A percentile compares a stretch with the other conserved stretches of the same genome.
These are phyloP conservation scores for Carollia perspicillata DNA, from an alignment of 2,113 vertebrate genomes.

Conservation along the genomic window DNA sequence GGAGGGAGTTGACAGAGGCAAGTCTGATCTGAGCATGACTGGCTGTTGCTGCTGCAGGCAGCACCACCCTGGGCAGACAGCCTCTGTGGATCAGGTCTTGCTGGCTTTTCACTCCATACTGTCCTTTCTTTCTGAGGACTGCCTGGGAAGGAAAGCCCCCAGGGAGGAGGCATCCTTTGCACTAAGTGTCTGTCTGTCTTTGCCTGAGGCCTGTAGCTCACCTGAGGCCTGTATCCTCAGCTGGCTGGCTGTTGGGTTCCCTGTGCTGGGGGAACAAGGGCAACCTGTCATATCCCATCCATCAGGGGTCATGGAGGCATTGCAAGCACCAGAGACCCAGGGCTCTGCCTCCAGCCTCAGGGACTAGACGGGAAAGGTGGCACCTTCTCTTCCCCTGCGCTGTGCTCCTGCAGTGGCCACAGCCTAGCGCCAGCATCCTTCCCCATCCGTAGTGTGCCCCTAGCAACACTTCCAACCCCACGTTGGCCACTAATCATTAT, in stretches of 20 bases:
- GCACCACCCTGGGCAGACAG: neutral
- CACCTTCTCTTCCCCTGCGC: neutral
- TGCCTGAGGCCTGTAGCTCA: constrained; percentile 45
- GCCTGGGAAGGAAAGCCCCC: neutral
- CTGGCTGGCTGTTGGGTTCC: neutral
- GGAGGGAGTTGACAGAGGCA: too few relatives aligned
- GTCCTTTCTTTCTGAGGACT: neutral
- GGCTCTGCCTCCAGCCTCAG: constrained; percentile 45
- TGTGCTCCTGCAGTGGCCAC: neutral
- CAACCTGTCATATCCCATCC: constrained; percentile 41
- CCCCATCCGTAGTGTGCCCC: neutral
- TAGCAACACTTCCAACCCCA: neutral
- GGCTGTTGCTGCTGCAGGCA: neutral
- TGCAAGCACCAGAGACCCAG: neutral
- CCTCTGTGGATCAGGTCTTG: neutral
- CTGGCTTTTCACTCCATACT: neutral
- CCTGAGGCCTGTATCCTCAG: neutral
- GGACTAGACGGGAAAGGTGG: neutral
- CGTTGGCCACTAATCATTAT: neutral
- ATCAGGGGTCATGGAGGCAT: neutral
- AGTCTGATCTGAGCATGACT: neutral
- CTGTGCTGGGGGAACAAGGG: neutral
- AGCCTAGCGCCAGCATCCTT: neutral
- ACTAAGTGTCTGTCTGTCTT: neutral
- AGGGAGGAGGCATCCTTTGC: constrained; percentile 33